Percentiles rank a stretch among this genome's conserved stretches.
Evolutionary conservation across 1,140 invertebrate species (phyloP).

Genomic region (Nixonia krombeini): DNA sequence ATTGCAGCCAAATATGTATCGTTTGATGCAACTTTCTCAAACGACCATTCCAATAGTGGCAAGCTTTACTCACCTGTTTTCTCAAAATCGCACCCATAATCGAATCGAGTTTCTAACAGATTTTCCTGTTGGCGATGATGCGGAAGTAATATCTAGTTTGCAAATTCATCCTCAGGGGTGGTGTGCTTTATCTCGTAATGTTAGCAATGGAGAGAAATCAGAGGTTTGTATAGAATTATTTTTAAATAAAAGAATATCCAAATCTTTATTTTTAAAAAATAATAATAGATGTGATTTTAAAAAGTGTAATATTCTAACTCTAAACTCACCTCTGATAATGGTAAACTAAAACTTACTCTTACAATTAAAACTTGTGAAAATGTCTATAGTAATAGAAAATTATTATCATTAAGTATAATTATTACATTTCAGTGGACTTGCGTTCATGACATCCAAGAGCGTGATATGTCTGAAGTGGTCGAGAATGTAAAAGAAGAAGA

Average conservation of each 20-base stretch:
- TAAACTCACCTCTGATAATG: too few species aligned
- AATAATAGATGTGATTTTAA: too few species aligned
- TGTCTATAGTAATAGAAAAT: too few species aligned
- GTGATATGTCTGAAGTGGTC: conserved; percentile 57
- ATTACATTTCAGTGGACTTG: conserved; percentile 89
- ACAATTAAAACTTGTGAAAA: too few species aligned
- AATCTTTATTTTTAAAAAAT: too few species aligned
- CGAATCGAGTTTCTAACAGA: conserved; percentile 91
- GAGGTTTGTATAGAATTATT: conserved; percentile 72
- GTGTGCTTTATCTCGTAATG: conserved; percentile 89
- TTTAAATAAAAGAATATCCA: too few species aligned
- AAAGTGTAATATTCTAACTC: too few species aligned
- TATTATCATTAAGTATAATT: too few species aligned
- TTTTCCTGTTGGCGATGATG: conserved; percentile 88
- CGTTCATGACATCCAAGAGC: conserved; percentile 91
- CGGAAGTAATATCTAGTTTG: conserved; percentile 90
- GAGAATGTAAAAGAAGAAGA: conserved; percentile 64
- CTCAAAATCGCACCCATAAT: conserved; percentile 80
- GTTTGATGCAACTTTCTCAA: conserved; percentile 88
- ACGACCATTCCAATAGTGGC: conserved; percentile 84
- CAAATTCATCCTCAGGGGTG: conserved; percentile 94
- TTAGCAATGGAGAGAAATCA: conserved; percentile 86
- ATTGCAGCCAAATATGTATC: conserved; percentile 88
- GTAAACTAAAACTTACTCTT: too few species aligned
- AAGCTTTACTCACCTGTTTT: conserved; percentile 86